A percentile compares a stretch with the other conserved stretches of the same genome.
These are phyloP conservation scores for Apis laboriosa DNA, from an alignment of 1,140 invertebrate genomes.

Conservation along the genomic window DNA sequence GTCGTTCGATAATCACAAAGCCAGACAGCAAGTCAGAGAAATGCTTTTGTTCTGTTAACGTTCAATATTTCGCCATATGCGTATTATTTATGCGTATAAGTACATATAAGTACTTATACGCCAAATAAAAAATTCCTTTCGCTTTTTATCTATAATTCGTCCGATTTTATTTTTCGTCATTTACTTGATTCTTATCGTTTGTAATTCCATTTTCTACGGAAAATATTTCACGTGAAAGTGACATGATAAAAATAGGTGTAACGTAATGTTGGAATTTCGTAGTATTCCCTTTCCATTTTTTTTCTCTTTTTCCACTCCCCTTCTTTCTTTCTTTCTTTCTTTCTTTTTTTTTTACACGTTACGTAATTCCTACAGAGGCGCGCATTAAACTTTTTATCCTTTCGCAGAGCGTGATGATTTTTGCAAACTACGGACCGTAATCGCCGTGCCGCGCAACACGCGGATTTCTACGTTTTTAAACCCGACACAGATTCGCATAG, in stretches of 20 bases:
- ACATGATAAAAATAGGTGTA: not conserved
- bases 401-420: constrained; percentile 33
- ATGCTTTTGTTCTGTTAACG: constrained; percentile 17
- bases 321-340: not conserved
- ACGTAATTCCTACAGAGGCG: constrained; percentile 25
- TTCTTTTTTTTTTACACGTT: not conserved
- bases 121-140: not conserved
- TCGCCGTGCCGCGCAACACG: not conserved
- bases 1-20: constrained; percentile 24
- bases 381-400: constrained; percentile 32
- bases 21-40: constrained; percentile 11
- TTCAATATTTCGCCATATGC: not conserved
- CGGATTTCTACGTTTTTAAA: constrained; percentile 30
- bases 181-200: not conserved
- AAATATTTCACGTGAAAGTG: not conserved
- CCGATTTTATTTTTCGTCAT: not conserved
- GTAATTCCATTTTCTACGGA: not conserved
- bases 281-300: not conserved
- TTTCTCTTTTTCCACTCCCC: not conserved
- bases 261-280: not conserved
- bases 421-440: constrained; percentile 18
- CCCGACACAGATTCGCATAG: constrained; percentile 23
- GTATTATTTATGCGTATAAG: not conserved
- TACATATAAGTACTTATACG: not conserved
- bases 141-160: not conserved